Evolutionary conservation across 2,888 invertebrate genomes (phyloP), one percentile per base, ranked within the genome.

Genomic region (Lacanobia oleracea): DNA sequence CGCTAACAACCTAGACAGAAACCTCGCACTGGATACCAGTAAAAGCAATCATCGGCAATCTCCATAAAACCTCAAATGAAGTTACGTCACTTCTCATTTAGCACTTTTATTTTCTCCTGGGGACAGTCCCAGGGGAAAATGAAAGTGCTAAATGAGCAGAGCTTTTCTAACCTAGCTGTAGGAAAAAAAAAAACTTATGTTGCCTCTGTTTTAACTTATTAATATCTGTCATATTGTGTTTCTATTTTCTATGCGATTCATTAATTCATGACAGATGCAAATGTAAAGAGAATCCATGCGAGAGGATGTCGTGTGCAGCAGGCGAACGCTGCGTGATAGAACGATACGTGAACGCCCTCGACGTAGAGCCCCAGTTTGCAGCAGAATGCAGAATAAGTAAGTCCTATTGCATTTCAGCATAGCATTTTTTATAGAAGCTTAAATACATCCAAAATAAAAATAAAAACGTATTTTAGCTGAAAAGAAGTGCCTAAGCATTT

Each of bases 271-370:
- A 37, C 81, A 97, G 94, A 81, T 95, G 95, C 81, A 86, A 81
- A 8, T 95, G 95, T 75, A 75, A 85, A 27, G 86, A 96, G 51
- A 97, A 98, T 93, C 98, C 98, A 0, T 99, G 99, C 89, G 95
- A 95, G 21, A 90, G 91, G 14, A 91, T 96, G 67, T 79, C 87
- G 2, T 98, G 99, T 86, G 96, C 96, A 0, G 95, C 95, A 14
- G 97, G 96, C 23, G 96, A 97, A 69, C 96, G 97, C 81, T 99
- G 99, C 90, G 97, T 97, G 10, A 96, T 98, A 12, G 97, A 97
- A 59, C 91, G 97, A 0, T 96, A 96, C 91, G 90, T 92, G 77
- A 89, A 96, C 85, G 86, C 91, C 0, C 48, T 93, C 79, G 82
- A 94, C 45, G 67, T 90, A 86, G 87, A 93, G 53, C 63, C 91